Base-by-base conservation (phyloP, 2,888 invertebrate species). In the Zaprionus obscuricornis region DNA sequence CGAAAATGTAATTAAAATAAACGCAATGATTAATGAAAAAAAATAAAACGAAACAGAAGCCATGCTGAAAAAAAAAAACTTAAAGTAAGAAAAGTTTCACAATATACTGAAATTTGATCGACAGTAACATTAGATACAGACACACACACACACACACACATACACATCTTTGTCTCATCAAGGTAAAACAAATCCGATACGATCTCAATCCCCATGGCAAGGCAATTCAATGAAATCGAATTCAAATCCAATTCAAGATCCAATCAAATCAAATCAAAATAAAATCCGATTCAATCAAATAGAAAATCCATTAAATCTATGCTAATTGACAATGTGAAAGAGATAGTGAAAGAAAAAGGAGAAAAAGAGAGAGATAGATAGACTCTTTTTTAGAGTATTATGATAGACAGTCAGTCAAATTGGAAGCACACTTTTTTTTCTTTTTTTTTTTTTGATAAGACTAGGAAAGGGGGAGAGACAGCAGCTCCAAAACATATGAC, bases 21-120 rank as follows among this genome's bases (percentile, higher is more conserved):
- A 8, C 27, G 17, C 26, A n/a, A 11, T 70, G 70, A 70, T 70
- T 70, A 70, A 70, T 70, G 52, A 46, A 60, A 4, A 1, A 17
- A 10, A 43, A 11, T 17, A 22, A 34, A 34, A 7, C 22, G 22
- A 22, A 22, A 22, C 22, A 34, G 34, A 34, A 34, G 1, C 54
- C 52, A 8, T 10, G 36, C 42, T 54, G 54, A 54, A 54, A 7
- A n/a, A n/a, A n/a, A n/a, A n/a, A n/a, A n/a, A n/a, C n/a, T 45
- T 2, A 33, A 22, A 11, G 11, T 49, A 11, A 29, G 24, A 33
- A 37, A 43, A 36, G 22, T 22, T 26, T 37, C 5, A 58, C 54
- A 45, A 54, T 45, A 51, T 24, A 26, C 10, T 24, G n/a, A 6
- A 7, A 13, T n/a, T 22, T 7, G 22, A 11, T n/a, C n/a, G n/a